A percentile compares a stretch with the other conserved stretches of the same genome.
These are phyloP conservation scores for Amphipyra berbera DNA, from an alignment of 2,888 invertebrate genomes.

Conservation along the genomic window DNA sequence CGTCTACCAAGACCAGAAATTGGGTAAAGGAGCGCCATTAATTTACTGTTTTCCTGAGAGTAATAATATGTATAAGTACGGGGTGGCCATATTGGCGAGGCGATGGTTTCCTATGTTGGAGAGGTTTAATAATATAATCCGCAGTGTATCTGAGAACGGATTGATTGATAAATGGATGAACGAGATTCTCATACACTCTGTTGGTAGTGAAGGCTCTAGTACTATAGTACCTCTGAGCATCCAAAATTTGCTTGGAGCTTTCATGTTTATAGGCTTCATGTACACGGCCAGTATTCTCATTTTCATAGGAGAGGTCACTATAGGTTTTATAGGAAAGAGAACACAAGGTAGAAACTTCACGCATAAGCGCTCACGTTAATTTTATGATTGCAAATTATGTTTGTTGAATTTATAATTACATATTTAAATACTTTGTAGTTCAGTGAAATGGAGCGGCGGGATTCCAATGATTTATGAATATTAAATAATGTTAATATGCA, in stretches of 20 bases:
- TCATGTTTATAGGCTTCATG: constrained; percentile 85
- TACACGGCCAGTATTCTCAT: constrained; percentile 75
- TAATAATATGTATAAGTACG: constrained; percentile 86
- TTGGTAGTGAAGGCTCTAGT: constrained; percentile 68
- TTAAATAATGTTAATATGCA: constrained; percentile 16
- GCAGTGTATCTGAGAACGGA: constrained; percentile 86
- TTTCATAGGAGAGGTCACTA: constrained; percentile 76
- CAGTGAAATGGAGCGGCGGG: constrained; percentile 19
- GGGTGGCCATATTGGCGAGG: constrained; percentile 82
- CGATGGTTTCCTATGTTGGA: constrained; percentile 86
- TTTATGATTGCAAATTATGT: neutral
- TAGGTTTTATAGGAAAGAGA: constrained; percentile 34
- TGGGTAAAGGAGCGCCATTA: constrained; percentile 81
- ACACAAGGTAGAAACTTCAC: constrained; percentile 4
- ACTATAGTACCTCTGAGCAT: constrained; percentile 78
- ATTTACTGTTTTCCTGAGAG: constrained; percentile 85
- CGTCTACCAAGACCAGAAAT: constrained; percentile 82
- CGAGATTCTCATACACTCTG: constrained; percentile 78
- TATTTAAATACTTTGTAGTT: constrained; percentile 7
- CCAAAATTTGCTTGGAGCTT: constrained; percentile 85
- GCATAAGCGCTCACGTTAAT: neutral
- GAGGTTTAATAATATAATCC: constrained; percentile 83
- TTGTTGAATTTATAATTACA: constrained; percentile 10
- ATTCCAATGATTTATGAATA: constrained; percentile 16
- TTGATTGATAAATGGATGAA: constrained; percentile 87